These are phyloP conservation scores for Furcula furcula DNA, from an alignment of 2,888 invertebrate species.

Conservation along the genomic window DNA sequence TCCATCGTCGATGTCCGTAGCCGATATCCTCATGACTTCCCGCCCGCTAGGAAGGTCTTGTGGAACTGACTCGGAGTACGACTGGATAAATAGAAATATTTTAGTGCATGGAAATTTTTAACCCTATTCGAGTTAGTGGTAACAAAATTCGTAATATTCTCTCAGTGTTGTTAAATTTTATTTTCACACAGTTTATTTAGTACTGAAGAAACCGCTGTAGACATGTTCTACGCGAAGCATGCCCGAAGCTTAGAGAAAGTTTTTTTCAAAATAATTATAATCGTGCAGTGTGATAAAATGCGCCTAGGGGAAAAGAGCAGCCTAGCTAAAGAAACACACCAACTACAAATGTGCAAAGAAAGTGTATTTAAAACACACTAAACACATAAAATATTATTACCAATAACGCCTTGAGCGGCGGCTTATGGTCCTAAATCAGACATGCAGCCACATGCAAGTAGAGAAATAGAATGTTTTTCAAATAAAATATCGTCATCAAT, in stretches of 20 bases:
- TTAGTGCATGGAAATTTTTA: too few species aligned
- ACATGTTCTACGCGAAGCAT: slow-evolving; percentile 78
- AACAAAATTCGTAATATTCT: neutral
- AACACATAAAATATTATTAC: slow-evolving; percentile 69
- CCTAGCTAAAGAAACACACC: slow-evolving; percentile 79
- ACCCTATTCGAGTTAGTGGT: neutral
- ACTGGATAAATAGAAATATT: slow-evolving; percentile 50
- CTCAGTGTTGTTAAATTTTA: neutral
- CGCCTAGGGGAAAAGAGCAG: slow-evolving; percentile 76
- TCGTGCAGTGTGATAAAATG: slow-evolving; percentile 80
- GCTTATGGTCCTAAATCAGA: slow-evolving; percentile 76
- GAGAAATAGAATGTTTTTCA: slow-evolving; percentile 62
- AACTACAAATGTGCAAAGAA: slow-evolving; percentile 80
- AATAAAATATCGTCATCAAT: slow-evolving; percentile 45
- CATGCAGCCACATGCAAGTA: slow-evolving; percentile 81
- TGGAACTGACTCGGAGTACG: slow-evolving; percentile 88
- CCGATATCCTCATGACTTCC: slow-evolving; percentile 94
- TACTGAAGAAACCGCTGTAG: slow-evolving; percentile 16
- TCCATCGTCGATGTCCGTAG: slow-evolving; percentile 95
- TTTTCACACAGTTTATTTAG: neutral
- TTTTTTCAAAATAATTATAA: slow-evolving; percentile 74
- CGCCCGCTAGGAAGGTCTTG: slow-evolving; percentile 87
- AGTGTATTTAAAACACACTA: slow-evolving; percentile 68
- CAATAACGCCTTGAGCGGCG: slow-evolving; percentile 75
- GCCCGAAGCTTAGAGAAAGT: slow-evolving; percentile 78